Conservation (phyloP, 2,113 vertebrate species). For the Prunella fulvescens region DNA sequence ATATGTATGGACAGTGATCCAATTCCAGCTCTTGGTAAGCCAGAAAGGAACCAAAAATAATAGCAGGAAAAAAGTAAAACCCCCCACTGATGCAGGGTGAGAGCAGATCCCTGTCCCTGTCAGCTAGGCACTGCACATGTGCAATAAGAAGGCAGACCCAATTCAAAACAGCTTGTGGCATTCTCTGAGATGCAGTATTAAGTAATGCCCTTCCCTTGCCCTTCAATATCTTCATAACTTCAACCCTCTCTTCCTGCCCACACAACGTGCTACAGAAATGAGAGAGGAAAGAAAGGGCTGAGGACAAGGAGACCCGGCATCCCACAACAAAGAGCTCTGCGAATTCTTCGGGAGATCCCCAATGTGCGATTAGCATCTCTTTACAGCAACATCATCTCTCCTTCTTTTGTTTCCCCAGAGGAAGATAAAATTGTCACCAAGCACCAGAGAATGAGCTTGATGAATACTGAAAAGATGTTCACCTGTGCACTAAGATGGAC, state of each 20-base stretch:
- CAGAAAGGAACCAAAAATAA: not conserved
- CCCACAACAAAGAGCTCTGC: not conserved
- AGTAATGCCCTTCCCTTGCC: slow-evolving; percentile 12
- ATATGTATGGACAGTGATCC: not conserved
- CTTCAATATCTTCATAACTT: slow-evolving; percentile 42
- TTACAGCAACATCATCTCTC: slow-evolving; percentile 37
- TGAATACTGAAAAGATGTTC: slow-evolving; percentile 41
- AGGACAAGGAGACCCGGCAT: not conserved
- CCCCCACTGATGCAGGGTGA: not conserved
- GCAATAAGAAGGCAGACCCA: not conserved
- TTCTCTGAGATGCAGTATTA: not conserved
- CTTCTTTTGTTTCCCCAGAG: slow-evolving; percentile 37
- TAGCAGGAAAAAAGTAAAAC: not conserved
- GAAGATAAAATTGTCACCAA: slow-evolving; percentile 41
- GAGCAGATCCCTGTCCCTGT: not conserved
- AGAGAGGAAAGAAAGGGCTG: slow-evolving; percentile 2
- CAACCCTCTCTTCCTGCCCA: not conserved
- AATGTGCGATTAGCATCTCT: slow-evolving; percentile 36
- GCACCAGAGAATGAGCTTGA: not conserved
- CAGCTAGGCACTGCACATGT: not conserved
- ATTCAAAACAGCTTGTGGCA: not conserved
- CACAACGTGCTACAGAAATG: not conserved
- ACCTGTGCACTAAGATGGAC: not conserved
- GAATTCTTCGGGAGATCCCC: slow-evolving; percentile 41
- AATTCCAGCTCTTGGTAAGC: not conserved